Evolutionary conservation across 2,113 vertebrate genomes (phyloP).

Genomic region (Tichodroma muraria): DNA sequence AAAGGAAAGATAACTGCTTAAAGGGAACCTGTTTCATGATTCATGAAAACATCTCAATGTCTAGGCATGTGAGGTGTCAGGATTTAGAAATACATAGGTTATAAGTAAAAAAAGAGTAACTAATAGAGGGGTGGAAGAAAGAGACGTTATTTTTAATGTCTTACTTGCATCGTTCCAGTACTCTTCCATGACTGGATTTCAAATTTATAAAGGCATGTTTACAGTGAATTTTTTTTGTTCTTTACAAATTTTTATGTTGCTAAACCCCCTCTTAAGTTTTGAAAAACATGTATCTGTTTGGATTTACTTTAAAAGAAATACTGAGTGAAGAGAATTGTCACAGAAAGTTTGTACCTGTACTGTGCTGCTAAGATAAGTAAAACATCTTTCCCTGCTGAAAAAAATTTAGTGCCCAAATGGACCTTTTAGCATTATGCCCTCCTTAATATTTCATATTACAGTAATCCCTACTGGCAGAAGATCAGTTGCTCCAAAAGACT

Average conservation of each 20-base stretch:
- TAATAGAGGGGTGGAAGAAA: background rate
- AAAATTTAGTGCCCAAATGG: background rate
- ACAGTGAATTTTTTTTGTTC: background rate
- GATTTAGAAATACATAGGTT: background rate
- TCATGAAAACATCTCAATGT: background rate
- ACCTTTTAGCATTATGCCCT: background rate
- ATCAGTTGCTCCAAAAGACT: background rate
- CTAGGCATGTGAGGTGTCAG: background rate
- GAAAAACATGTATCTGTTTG: fast-evolving
- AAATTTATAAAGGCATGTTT: background rate
- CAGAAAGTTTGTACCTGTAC: background rate
- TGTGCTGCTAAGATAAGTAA: background rate
- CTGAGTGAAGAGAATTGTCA: background rate
- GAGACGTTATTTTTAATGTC: background rate
- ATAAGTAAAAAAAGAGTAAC: background rate
- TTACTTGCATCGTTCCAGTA: background rate
- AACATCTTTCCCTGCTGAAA: background rate
- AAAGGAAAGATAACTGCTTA: background rate
- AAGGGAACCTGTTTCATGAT: background rate
- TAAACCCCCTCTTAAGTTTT: background rate
- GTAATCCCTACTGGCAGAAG: background rate
- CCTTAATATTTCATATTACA: background rate
- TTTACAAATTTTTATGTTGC: background rate
- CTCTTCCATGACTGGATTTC: background rate
- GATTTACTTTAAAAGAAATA: background rate